phyloP scores from a whole-genome alignment of 2,797 vertebrate species.

The Halcyon chelicuti region DNA sequence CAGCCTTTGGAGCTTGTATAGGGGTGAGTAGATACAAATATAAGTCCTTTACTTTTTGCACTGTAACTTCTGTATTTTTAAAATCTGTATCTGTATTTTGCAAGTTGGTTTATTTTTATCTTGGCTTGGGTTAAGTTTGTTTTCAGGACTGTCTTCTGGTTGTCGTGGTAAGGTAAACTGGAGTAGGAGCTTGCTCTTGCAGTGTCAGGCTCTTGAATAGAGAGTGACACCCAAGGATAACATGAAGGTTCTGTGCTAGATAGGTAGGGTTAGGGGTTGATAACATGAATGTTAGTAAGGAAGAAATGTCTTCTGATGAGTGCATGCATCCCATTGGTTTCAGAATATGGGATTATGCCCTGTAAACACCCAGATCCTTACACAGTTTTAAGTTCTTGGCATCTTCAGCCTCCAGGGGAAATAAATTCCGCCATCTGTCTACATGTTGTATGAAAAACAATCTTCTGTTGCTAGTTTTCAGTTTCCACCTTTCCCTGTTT shows the following conservation, averaged over 20 bases:
- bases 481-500: not conserved
- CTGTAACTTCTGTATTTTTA: not conserved
- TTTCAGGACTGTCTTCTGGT: not conserved
- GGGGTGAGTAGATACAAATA: not conserved
- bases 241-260: not conserved
- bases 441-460: not conserved
- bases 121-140: not conserved
- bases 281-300: not conserved
- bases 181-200: not conserved
- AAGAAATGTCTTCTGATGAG: not conserved
- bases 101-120: not conserved
- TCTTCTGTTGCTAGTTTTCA: not conserved
- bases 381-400: not conserved
- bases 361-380: not conserved
- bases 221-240: not conserved
- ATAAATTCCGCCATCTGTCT: not conserved
- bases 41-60: not conserved
- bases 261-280: not conserved
- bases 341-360: not conserved
- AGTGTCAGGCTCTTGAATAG: not conserved
- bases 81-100: not conserved
- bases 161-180: not conserved
- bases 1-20: not conserved
- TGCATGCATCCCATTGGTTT: not conserved
- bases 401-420: not conserved